These are phyloP conservation scores for Yponomeuta sedellus DNA, from an alignment of 2,888 invertebrate species.

Conservation along the genomic window DNA sequence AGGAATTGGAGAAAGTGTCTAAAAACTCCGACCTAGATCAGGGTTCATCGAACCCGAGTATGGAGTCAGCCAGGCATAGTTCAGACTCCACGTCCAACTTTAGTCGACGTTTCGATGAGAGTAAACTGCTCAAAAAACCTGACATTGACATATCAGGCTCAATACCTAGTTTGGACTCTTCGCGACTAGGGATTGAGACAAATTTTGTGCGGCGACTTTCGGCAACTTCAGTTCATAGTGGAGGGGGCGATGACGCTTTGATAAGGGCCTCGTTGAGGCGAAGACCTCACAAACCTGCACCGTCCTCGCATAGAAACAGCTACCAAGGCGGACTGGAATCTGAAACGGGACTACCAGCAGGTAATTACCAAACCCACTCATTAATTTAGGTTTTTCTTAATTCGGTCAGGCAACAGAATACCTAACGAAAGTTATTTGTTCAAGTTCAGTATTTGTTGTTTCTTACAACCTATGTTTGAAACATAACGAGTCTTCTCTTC, in stretches of 20 bases:
- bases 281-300: slow-evolving; percentile 70
- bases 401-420: no score
- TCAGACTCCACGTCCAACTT: slow-evolving; percentile 52
- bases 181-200: slow-evolving; percentile 50
- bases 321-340: slow-evolving; percentile 72
- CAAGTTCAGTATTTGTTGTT: no score
- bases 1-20: slow-evolving; percentile 76
- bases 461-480: no score
- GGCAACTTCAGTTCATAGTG: slow-evolving; percentile 66
- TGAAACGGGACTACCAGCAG: slow-evolving; percentile 57
- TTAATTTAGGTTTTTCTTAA: neutral
- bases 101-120: slow-evolving; percentile 56
- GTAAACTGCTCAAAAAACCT: slow-evolving; percentile 57
- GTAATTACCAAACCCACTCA: slow-evolving; percentile 12
- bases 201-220: slow-evolving; percentile 66
- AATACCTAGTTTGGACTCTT: slow-evolving; percentile 61
- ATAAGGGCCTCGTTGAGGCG: slow-evolving; percentile 77
- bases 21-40: slow-evolving; percentile 71
- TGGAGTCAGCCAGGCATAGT: slow-evolving; percentile 68
- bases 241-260: slow-evolving; percentile 74
- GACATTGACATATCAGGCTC: slow-evolving; percentile 59
- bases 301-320: slow-evolving; percentile 76
- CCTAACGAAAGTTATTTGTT: neutral
- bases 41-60: slow-evolving; percentile 61
- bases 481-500: no score